Percentiles rank a stretch among this genome's conserved stretches.
phyloP scores from a whole-genome alignment of 2,113 vertebrate species.

The Clarias gariepinus region DNA sequence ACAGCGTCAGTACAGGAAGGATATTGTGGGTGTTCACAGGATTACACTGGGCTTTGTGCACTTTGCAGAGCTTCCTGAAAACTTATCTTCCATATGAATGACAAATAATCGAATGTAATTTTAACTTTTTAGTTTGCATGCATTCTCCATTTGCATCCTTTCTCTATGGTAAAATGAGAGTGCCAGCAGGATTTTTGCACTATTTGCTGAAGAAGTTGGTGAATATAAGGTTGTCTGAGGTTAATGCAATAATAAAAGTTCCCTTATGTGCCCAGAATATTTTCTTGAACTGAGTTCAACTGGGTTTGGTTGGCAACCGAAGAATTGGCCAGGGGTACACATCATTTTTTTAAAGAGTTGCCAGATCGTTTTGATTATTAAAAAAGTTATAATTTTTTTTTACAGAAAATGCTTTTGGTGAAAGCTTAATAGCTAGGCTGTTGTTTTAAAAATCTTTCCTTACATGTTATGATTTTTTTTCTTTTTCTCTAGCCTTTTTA shows the following conservation, averaged over 20 bases:
- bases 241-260: not conserved
- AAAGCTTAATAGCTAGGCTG: not conserved
- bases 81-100: not conserved
- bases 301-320: not conserved
- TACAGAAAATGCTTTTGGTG: not conserved
- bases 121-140: not conserved
- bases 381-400: not conserved
- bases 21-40: constrained; percentile 23
- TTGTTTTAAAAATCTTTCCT: not conserved
- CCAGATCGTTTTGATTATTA: not conserved
- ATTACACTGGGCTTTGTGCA: constrained; percentile 12
- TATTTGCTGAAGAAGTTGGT: not conserved
- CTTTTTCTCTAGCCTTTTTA: constrained; percentile 76
- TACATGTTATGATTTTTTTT: not conserved
- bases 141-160: not conserved
- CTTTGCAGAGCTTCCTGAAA: constrained; percentile 10
- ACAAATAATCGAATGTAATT: not conserved
- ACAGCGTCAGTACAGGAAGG: constrained; percentile 47
- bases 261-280: not conserved
- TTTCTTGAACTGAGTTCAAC: not conserved
- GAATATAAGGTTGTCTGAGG: not conserved
- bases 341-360: not conserved
- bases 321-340: not conserved
- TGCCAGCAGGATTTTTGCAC: not conserved
- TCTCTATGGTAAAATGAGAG: not conserved